These are phyloP conservation scores for Brachyhypopomus gauderio DNA, from an alignment of 2,113 vertebrate genomes.

Conservation along the genomic window DNA sequence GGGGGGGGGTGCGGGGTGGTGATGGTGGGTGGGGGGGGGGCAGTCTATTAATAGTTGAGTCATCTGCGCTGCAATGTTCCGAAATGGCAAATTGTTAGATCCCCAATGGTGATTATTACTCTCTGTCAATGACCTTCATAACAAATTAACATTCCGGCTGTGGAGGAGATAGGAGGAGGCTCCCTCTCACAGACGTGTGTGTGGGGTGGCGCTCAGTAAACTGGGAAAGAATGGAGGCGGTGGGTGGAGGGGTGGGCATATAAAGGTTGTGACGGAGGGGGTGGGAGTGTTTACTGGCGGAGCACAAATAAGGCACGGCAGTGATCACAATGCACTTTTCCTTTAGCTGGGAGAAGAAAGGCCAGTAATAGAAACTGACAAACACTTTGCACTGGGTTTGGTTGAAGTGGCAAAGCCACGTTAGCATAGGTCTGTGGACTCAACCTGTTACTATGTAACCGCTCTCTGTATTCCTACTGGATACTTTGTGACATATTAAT, in stretches of 20 bases:
- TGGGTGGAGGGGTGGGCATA: constrained; percentile 30
- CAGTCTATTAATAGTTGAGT: constrained; percentile 72
- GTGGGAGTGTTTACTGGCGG: not conserved
- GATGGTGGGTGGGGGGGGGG: constrained; percentile 34
- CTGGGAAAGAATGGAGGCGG: constrained; percentile 48
- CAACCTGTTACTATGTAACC: not conserved
- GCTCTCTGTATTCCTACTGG: no score
- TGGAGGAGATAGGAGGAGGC: constrained; percentile 71
- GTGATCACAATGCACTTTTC: not conserved
- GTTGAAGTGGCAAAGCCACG: not conserved
- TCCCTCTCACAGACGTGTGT: constrained; percentile 77
- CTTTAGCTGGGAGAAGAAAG: constrained; percentile 8
- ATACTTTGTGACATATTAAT: constrained; percentile 21
- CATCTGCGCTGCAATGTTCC: constrained; percentile 76
- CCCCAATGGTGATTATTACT: constrained; percentile 79
- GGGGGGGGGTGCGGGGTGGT: constrained; percentile 52
- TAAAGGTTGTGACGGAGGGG: constrained; percentile 24
- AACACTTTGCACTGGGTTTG: not conserved
- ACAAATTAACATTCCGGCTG: constrained; percentile 83
- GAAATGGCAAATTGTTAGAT: constrained; percentile 82
- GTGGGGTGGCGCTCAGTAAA: constrained; percentile 59
- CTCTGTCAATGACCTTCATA: constrained; percentile 83
- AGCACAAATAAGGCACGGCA: constrained; percentile 19
- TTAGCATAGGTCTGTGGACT: not conserved
- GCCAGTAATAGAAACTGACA: not conserved